These are phyloP conservation scores for Dicaeum eximium DNA, from an alignment of 2,113 vertebrate genomes.

Conservation along the genomic window DNA sequence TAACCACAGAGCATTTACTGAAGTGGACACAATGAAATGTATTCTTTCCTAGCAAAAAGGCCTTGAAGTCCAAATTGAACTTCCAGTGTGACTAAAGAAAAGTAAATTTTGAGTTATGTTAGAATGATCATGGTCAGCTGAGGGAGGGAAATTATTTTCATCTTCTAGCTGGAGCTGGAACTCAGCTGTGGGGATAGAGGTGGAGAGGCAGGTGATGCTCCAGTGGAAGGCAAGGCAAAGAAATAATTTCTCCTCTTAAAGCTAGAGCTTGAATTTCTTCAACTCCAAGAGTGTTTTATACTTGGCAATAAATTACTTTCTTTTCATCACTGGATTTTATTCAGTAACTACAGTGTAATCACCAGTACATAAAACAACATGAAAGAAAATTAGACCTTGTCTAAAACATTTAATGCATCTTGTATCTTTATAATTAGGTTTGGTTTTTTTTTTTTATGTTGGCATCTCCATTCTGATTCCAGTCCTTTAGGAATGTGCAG, in stretches of 20 bases:
- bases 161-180: neutral
- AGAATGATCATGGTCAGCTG: neutral
- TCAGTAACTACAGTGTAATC: neutral
- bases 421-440: neutral
- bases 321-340: neutral
- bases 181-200: too few relatives aligned
- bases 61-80: neutral
- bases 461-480: neutral
- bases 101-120: neutral
- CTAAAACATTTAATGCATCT: neutral
- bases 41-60: neutral
- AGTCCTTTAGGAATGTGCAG: neutral
- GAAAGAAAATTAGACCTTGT: neutral
- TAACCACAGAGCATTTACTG: neutral
- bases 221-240: neutral
- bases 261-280: neutral
- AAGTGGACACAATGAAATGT: neutral
- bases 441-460: neutral
- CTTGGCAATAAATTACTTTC: neutral
- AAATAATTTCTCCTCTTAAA: neutral
- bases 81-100: neutral
- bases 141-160: neutral
- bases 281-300: neutral
- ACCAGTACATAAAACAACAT: neutral
- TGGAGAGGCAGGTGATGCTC: neutral